These are phyloP conservation scores for Melitaea athalia DNA, from an alignment of 2,888 invertebrate species.

Conservation along the genomic window DNA sequence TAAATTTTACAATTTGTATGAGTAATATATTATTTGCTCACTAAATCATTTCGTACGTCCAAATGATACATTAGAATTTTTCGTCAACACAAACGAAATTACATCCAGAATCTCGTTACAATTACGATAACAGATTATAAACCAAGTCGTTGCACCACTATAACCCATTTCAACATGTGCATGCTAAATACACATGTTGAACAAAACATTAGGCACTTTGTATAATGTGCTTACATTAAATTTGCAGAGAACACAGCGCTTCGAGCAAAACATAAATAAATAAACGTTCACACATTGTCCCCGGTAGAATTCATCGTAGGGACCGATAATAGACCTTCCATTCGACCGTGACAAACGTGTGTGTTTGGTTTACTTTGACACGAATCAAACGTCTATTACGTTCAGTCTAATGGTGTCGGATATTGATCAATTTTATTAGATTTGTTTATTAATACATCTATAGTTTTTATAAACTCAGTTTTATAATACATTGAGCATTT, in stretches of 20 bases:
- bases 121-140: background rate
- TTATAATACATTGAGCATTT: too few relatives aligned
- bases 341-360: background rate
- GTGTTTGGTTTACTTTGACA: background rate
- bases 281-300: constrained; percentile 4
- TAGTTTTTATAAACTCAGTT: too few relatives aligned
- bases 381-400: background rate
- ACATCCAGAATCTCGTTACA: background rate
- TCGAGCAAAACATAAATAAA: constrained; percentile 6
- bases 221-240: constrained; percentile 10
- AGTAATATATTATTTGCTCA: too few relatives aligned
- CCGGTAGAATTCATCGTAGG: background rate
- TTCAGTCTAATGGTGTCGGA: background rate
- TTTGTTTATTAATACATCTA: background rate
- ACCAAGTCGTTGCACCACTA: constrained; percentile 4
- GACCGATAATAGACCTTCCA: background rate
- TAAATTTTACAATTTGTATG: too few relatives aligned
- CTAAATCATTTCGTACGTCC: background rate
- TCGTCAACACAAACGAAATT: background rate
- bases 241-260: constrained; percentile 7
- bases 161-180: background rate
- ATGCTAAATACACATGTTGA: constrained; percentile 7
- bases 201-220: constrained; percentile 2
- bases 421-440: background rate
- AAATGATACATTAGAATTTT: too few relatives aligned